Base-by-base conservation (phyloP, 2,888 invertebrate species). In the Xestia xanthographa region DNA sequence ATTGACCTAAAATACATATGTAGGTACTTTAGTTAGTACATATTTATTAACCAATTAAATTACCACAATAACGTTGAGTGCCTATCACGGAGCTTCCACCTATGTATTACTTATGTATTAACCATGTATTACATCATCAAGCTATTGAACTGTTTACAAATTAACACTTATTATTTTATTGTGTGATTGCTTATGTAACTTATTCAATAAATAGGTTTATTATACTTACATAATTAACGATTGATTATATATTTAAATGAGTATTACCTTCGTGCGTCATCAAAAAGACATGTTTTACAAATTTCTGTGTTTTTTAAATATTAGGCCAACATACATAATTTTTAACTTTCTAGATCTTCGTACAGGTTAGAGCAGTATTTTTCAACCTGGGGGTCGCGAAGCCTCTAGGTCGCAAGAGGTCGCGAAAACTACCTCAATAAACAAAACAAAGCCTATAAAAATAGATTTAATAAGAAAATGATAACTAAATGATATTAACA, bases 131-230 rank as follows among this genome's bases (percentile, higher is more conserved):
- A 78, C 79, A 74, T 74, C 70, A 82, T 60, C 62, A 8, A 58
- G 12, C 22, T 78, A 67, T 74, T 68, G 67, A 67, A 74, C 74
- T 48, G 67, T 79, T 82, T 53, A 68, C 67, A 68, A 82, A 74
- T 79, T 60, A 75, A 66, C 67, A 79, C 70, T 74, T 71, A 82
- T 50, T 70, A 53, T 78, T 74, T 67, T 81, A 81, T 50, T 63
- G 48, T 68, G 6, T 68, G 26, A 60, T 75, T 80, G 14, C 26
- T 45, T 74, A 45, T 22, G 68, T 68, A 69, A 80, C 38, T 58
- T 63, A 60, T 53, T 66, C 34, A n/a, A 22, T 77, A 50, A 26
- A 77, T 34, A 66, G 41, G 17, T 78, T 79, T 56, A 62, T 26
- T 62, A 50, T 29, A 43, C 77, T 48, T 77, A 60, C 26, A 60